Percentiles rank a stretch among this genome's conserved stretches.
Evolutionary conservation across 2,797 vertebrate species (phyloP).

Genomic region (Myotis findleyi): DNA sequence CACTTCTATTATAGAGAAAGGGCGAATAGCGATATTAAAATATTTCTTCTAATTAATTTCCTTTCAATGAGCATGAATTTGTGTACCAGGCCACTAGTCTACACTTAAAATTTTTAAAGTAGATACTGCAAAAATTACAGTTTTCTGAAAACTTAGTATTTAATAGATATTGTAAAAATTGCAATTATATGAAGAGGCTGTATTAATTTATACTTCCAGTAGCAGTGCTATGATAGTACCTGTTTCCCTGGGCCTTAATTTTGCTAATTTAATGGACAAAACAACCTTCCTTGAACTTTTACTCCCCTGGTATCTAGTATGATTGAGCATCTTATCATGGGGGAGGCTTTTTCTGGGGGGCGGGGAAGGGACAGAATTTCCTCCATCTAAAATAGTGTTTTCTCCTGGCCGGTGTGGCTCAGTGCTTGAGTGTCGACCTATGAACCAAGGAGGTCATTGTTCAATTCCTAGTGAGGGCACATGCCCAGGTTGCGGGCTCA

Average conservation of each 20-base stretch:
- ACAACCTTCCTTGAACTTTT: neutral
- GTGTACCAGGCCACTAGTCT: neutral
- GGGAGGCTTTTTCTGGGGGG: neutral
- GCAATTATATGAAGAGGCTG: neutral
- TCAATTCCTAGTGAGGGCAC: too few relatives aligned
- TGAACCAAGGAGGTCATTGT: too few relatives aligned
- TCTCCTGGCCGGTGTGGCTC: neutral
- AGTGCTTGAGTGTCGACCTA: too few relatives aligned
- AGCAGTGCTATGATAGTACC: too few relatives aligned
- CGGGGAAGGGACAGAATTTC: neutral
- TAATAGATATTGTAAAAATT: neutral
- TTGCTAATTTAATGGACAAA: neutral
- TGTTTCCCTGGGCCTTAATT: neutral
- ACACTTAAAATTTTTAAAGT: neutral
- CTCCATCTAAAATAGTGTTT: neutral
- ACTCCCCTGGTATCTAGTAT: neutral
- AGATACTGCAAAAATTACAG: neutral
- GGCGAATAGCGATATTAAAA: too few relatives aligned
- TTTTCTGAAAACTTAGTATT: neutral
- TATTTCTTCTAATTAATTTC: too few relatives aligned
- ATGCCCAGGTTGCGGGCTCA: too few relatives aligned
- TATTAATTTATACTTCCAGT: neutral
- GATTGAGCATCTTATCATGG: neutral
- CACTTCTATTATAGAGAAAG: too few relatives aligned
- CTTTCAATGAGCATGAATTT: too few relatives aligned